Conservation (phyloP, 2,113 vertebrate genomes). For the Odobenus rosmarus region DNA sequence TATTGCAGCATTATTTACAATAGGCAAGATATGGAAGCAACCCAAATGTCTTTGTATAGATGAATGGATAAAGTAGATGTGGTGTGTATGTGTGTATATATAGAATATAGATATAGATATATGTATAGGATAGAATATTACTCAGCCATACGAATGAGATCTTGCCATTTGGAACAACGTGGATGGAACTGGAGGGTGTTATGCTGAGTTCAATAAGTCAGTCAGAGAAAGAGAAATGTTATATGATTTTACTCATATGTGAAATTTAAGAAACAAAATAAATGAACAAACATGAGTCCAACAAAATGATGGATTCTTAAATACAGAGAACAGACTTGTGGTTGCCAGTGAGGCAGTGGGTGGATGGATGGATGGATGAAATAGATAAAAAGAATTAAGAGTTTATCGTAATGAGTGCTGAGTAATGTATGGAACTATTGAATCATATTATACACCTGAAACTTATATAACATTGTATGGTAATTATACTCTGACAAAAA, state of each 20-base stretch:
- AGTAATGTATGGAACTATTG: background rate
- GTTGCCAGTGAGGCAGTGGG: background rate
- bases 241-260: background rate
- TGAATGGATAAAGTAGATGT: background rate
- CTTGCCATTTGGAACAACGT: background rate
- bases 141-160: background rate
- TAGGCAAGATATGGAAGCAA: background rate
- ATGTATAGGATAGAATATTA: background rate
- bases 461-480: background rate
- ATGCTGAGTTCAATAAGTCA: too few species aligned
- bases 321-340: background rate
- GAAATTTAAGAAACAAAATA: background rate
- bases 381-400: background rate
- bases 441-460: background rate
- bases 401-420: background rate
- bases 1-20: background rate
- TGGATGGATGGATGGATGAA: background rate
- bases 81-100: background rate
- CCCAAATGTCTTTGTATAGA: background rate
- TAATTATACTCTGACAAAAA: background rate
- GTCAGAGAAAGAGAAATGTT: background rate
- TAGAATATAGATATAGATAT: background rate
- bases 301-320: background rate
- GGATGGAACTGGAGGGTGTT: too few species aligned
- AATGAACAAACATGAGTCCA: background rate